Base-by-base conservation (phyloP, 1,140 invertebrate species). In the Ceratoteleas bidentatus region DNA sequence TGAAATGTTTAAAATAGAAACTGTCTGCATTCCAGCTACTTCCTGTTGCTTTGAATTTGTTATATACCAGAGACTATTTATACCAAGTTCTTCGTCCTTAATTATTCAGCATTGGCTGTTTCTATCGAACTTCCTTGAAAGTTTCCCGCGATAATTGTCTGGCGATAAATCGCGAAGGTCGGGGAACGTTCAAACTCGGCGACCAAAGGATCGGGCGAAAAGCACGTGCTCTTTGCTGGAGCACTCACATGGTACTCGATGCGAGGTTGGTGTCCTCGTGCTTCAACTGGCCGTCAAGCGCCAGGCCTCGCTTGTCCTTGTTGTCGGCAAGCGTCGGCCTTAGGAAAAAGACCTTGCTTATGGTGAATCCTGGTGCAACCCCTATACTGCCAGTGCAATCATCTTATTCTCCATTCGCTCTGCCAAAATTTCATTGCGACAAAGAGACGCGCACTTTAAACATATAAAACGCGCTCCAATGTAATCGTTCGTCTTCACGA, bases 261-360 rank as follows among this genome's bases (percentile, higher is more conserved):
- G 97, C 98, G 84, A 99, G 94, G 93, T 99, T 99, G 87, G 99
- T 99, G 93, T 99, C 99, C 93, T 99, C 99, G 92, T 99, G 98
- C 91, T 99, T 99, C 85, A 99, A 94, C 92, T 99, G 98, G 45
- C 99, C 99, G 90, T 99, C 99, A 66, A 99, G 93, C 66, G 99
- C 99, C 75, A 99, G 93, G 32, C 99, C 99, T 92, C 98, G 95
- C 92, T 99, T 99, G 93, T 99, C 98, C 93, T 99, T 98, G 93
- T 99, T 99, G 93, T 99, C 98, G 85, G 95, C 96, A 87, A 99
- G 94, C 77, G 98, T 94, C 53, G 99, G 99, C 87, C 95, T 98
- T 89, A 99, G 92, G 85, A 96, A 96, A 93, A 98, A 99, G 84
- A 99, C 98, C 94, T 99, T 99, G 92, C 98, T 99, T 86, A 99